A percentile compares a stretch with the other conserved stretches of the same genome.
These are phyloP conservation scores for Chrysochloris asiatica DNA, from an alignment of 2,113 vertebrate species.

Conservation along the genomic window DNA sequence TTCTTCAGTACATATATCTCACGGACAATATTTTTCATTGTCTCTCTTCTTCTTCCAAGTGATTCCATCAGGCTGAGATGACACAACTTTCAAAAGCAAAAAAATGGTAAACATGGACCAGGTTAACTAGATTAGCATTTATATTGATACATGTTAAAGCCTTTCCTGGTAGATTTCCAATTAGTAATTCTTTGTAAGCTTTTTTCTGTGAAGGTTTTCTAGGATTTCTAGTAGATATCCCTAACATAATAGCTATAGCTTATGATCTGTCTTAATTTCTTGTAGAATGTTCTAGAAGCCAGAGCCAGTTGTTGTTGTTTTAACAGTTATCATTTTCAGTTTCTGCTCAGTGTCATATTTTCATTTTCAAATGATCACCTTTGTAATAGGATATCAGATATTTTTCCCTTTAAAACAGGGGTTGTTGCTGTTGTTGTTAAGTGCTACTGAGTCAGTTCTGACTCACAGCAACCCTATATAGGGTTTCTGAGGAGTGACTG, in stretches of 20 bases:
- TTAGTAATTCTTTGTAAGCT: neutral
- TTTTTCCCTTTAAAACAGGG: no score
- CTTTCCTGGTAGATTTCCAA: neutral
- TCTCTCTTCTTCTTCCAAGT: neutral
- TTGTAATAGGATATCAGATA: neutral
- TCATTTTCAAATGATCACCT: neutral
- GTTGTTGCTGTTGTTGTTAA: no score
- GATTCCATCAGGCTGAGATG: neutral
- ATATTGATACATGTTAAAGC: slow-evolving; percentile 15
- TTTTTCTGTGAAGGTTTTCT: neutral
- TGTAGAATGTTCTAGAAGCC: neutral
- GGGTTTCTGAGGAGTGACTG: no score
- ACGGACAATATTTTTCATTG: neutral
- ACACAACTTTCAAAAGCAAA: neutral
- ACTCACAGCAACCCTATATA: no score
- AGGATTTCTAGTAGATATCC: neutral
- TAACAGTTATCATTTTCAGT: neutral
- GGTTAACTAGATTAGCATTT: neutral
- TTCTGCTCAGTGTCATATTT: neutral
- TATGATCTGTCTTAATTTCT: slow-evolving; percentile 30
- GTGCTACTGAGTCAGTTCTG: no score
- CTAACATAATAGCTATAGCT: neutral
- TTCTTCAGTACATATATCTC: neutral
- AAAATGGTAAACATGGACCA: neutral
- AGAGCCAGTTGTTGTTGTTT: neutral